These are phyloP conservation scores for Myripristis jacobus DNA, from an alignment of 2,797 vertebrate genomes.

Conservation along the genomic window DNA sequence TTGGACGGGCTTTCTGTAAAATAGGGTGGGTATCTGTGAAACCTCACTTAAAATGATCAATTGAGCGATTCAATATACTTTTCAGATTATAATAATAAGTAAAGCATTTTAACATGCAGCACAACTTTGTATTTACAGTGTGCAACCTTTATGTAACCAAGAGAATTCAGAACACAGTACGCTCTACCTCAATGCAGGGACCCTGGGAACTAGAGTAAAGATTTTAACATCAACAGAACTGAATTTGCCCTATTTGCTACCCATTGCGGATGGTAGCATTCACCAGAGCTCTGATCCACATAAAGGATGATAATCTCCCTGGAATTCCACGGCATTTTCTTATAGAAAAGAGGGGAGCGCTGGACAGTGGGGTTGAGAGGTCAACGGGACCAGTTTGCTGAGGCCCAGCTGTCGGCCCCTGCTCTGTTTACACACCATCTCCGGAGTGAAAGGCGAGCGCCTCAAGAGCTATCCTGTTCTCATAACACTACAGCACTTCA, in stretches of 20 bases:
- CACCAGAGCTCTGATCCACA: constrained; percentile 44
- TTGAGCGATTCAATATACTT: constrained; percentile 32
- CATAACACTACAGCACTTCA: constrained; percentile 74
- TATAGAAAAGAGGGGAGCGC: constrained; percentile 69
- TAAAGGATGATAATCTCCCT: constrained; percentile 83
- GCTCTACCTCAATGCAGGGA: constrained; percentile 12
- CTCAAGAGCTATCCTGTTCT: constrained; percentile 82
- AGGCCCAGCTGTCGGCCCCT: constrained; percentile 83
- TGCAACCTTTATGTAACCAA: constrained; percentile 10
- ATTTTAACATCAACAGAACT: background rate
- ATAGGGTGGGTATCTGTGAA: constrained; percentile 10
- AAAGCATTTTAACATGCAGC: constrained; percentile 14
- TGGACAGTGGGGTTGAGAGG: constrained; percentile 85
- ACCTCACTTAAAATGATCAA: constrained; percentile 20
- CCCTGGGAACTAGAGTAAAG: constrained; percentile 54
- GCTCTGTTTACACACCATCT: constrained; percentile 83
- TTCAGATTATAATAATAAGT: constrained; percentile 35
- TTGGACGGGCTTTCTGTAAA: constrained; percentile 6
- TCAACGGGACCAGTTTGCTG: constrained; percentile 84
- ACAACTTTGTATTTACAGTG: constrained; percentile 20
- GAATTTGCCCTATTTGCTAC: constrained; percentile 2
- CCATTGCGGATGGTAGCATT: background rate
- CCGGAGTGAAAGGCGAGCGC: constrained; percentile 79
- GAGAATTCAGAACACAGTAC: constrained; percentile 19
- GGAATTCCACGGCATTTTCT: constrained; percentile 81